Conservation (phyloP, 2,113 vertebrate species). For the Melanocharis versteri region DNA sequence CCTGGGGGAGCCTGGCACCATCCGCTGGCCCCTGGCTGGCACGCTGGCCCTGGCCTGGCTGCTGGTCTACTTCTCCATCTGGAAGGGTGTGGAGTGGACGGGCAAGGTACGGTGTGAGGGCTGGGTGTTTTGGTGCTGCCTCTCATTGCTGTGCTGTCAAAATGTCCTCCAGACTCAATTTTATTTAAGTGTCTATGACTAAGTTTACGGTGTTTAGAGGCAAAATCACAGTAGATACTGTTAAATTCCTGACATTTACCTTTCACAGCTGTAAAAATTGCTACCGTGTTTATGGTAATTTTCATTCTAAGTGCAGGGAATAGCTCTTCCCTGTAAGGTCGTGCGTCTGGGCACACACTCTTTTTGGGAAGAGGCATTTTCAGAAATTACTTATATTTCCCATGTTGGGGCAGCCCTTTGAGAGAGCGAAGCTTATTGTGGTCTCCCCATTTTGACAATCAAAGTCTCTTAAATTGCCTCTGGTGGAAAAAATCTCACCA, state of each 20-base stretch:
- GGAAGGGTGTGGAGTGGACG: slow-evolving; percentile 93
- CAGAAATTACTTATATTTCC: not conserved
- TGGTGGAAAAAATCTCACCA: not conserved
- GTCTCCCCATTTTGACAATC: not conserved
- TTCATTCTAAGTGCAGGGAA: not conserved
- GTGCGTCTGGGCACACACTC: accelerated
- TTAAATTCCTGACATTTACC: not conserved
- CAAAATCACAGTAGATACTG: not conserved
- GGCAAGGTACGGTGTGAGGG: slow-evolving; percentile 76
- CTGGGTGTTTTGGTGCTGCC: accelerated
- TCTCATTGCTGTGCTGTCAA: not conserved
- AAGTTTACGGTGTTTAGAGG: not conserved
- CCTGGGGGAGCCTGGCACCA: slow-evolving; percentile 80
- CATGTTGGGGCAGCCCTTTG: not conserved
- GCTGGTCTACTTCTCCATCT: slow-evolving; percentile 92
- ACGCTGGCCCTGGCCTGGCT: slow-evolving; percentile 86
- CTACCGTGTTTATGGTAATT: not conserved
- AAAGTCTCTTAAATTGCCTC: not conserved
- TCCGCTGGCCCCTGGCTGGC: slow-evolving; percentile 87
- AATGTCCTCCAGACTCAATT: not conserved
- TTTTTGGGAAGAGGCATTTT: not conserved
- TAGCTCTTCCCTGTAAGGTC: not conserved
- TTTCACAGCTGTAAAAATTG: not conserved
- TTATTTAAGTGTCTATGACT: not conserved
- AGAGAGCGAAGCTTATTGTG: not conserved